phyloP scores from a whole-genome alignment of 37 sponge, comb jelly and placozoan species.

The Aphrocallistes beatrix region DNA sequence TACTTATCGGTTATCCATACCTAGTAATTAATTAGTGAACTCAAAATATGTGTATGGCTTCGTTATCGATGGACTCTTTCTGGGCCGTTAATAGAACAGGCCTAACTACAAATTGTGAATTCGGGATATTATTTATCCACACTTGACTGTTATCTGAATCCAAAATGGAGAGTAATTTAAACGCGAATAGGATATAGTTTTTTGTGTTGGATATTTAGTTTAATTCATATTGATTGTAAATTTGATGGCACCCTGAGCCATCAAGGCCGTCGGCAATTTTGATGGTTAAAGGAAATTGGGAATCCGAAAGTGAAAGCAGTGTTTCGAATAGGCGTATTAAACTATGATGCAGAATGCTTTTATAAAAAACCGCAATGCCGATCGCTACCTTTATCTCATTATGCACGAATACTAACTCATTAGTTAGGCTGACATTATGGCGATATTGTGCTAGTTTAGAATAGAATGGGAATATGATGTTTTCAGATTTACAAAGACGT shows the following conservation, averaged over 20 bases:
- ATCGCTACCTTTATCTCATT: background rate
- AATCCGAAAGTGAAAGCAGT: background rate
- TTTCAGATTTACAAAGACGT: background rate
- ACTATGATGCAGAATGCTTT: too few species aligned
- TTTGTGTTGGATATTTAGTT: background rate
- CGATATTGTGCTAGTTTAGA: background rate
- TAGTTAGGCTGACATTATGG: background rate
- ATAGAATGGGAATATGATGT: background rate
- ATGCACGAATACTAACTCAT: background rate
- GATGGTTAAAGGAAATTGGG: background rate
- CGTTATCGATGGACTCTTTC: background rate
- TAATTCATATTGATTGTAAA: background rate
- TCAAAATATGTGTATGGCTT: too few species aligned
- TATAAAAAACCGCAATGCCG: background rate
- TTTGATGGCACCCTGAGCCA: slow-evolving; percentile 3
- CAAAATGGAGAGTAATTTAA: background rate
- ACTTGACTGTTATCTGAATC: background rate
- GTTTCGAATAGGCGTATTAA: background rate
- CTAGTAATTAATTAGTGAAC: too few species aligned
- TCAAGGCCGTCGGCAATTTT: background rate
- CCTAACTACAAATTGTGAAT: background rate
- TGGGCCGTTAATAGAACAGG: background rate
- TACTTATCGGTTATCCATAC: too few species aligned
- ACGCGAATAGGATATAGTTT: background rate
- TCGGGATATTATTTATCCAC: background rate